Evolutionary conservation across 2,888 invertebrate genomes (phyloP).

Genomic region (Platypus cylindrus): DNA sequence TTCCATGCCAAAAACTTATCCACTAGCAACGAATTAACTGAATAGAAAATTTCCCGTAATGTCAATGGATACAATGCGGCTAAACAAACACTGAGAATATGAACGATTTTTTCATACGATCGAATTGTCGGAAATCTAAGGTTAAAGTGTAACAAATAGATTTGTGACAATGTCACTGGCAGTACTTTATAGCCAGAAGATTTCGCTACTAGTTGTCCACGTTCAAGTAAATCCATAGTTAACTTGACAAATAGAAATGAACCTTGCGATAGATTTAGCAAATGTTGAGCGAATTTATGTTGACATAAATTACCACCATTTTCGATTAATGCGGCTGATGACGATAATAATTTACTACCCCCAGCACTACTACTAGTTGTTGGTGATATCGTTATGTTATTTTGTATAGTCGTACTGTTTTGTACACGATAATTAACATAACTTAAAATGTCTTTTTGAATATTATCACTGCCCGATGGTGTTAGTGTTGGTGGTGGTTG

Average conservation of each 20-base stretch:
- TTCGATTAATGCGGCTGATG: too few species aligned
- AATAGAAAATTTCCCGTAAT: conserved; percentile 81
- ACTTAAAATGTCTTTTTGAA: conserved; percentile 76
- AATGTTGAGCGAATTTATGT: conserved; percentile 73
- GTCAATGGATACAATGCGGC: conserved; percentile 86
- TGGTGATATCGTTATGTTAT: conserved; percentile 53
- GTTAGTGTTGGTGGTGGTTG: too few species aligned
- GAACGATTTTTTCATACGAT: conserved; percentile 80
- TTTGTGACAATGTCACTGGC: conserved; percentile 77
- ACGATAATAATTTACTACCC: too few species aligned
- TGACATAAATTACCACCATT: conserved; percentile 55
- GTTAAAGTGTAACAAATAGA: conserved; percentile 85
- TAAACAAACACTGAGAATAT: conserved; percentile 80
- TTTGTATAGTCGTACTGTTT: conserved; percentile 70
- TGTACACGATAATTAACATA: conserved; percentile 76
- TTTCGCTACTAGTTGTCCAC: conserved; percentile 84
- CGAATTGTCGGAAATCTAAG: conserved; percentile 79
- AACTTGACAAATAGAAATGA: conserved; percentile 88
- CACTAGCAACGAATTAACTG: conserved; percentile 75
- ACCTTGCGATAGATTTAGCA: conserved; percentile 71
- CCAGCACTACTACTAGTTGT: too few species aligned
- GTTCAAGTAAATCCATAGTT: conserved; percentile 81
- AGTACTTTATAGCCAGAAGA: conserved; percentile 88
- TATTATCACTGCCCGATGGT: conserved; percentile 53
- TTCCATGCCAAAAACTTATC: conserved; percentile 76